Conservation (phyloP, 64 coral and sea anemone genomes). For the Stichodactyla helianthus region DNA sequence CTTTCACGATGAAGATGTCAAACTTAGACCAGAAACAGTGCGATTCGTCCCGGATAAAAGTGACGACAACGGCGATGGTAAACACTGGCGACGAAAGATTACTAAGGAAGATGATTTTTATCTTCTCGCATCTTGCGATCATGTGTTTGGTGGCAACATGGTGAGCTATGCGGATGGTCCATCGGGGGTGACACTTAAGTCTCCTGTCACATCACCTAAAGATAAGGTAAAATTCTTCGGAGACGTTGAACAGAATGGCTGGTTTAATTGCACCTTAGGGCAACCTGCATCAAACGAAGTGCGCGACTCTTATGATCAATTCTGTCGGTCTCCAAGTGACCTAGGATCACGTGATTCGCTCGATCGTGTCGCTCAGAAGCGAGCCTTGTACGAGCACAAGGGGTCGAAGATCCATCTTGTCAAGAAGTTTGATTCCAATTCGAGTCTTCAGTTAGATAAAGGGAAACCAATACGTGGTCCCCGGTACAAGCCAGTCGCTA, state of each 20-base stretch:
- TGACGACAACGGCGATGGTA: constrained; percentile 30
- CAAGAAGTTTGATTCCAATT: constrained; percentile 73
- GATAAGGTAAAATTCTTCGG: constrained; percentile 79
- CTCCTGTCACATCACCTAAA: constrained; percentile 25
- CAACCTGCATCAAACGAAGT: constrained; percentile 74
- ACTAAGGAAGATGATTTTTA: constrained; percentile 63
- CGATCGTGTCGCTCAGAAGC: constrained; percentile 28
- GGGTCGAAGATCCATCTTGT: constrained; percentile 52
- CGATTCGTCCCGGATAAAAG: constrained; percentile 74
- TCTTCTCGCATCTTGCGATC: constrained; percentile 23
- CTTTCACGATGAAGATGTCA: constrained; percentile 74
- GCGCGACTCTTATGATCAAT: constrained; percentile 88
- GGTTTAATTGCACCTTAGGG: constrained; percentile 72
- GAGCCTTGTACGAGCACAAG: constrained; percentile 62
- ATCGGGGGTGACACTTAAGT: constrained; percentile 4
- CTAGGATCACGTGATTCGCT: constrained; percentile 79
- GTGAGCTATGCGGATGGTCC: constrained; percentile 42
- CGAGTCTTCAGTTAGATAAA: constrained; percentile 55
- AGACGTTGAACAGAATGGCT: constrained; percentile 66
- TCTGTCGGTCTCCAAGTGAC: constrained; percentile 60
- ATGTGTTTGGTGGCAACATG: constrained; percentile 61
- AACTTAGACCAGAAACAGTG: constrained; percentile 75
- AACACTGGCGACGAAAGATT: constrained; percentile 32
- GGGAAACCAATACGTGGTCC: constrained; percentile 30
- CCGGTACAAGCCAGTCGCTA: constrained; percentile 43